Conservation (phyloP, 2,113 vertebrate species). For the Catharus fuscescens region DNA sequence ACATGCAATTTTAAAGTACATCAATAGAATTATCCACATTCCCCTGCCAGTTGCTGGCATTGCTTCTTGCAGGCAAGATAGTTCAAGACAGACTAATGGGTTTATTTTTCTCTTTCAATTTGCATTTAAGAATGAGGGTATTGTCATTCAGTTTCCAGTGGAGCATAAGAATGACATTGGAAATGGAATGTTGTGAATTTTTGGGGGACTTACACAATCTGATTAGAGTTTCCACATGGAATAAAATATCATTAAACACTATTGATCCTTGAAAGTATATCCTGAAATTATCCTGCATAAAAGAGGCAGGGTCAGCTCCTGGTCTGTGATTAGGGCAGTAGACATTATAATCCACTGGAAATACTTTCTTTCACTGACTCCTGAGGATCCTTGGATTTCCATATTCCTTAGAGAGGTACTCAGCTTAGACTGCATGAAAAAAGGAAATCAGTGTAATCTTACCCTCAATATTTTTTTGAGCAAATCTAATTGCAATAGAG, state of each 20-base stretch:
- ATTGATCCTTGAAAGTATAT: not conserved
- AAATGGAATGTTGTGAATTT: not conserved
- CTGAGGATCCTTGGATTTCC: not conserved
- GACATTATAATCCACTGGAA: not conserved
- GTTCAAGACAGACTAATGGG: not conserved
- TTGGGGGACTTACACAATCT: accelerated
- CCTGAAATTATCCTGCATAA: not conserved
- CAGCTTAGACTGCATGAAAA: not conserved
- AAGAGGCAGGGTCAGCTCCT: not conserved
- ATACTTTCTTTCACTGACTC: not conserved
- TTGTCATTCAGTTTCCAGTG: not conserved
- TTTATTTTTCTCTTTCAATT: not conserved
- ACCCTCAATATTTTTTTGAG: not conserved
- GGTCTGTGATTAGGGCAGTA: not conserved
- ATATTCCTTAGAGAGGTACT: not conserved
- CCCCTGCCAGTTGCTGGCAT: accelerated
- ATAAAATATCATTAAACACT: not conserved
- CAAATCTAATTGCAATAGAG: not conserved
- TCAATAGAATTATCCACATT: not conserved
- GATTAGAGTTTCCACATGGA: not conserved
- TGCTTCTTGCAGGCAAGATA: not conserved
- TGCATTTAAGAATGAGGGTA: not conserved
- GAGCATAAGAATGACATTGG: not conserved
- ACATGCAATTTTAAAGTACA: not conserved
- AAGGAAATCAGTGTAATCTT: not conserved